Evolutionary conservation across 2,797 vertebrate genomes (phyloP).

Genomic region (Danio choprae): DNA sequence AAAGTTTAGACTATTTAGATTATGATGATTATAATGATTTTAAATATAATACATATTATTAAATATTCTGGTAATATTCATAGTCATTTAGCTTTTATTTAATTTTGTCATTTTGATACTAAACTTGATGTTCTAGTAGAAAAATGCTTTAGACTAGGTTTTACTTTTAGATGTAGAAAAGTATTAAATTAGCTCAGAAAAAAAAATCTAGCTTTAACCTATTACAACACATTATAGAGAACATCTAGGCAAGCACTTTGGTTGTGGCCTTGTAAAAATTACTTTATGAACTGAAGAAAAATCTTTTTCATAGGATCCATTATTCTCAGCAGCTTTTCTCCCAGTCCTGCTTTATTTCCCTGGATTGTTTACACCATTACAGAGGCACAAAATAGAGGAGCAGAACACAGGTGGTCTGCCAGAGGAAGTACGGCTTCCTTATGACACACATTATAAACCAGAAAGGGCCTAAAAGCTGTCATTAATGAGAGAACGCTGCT

Average conservation of each 20-base stretch:
- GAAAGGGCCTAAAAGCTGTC: constrained; percentile 17
- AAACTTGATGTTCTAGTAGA: too few relatives aligned
- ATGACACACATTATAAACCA: neutral
- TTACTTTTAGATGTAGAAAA: too few relatives aligned
- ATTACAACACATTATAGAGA: neutral
- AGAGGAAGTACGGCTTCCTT: neutral
- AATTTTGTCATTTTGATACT: too few relatives aligned
- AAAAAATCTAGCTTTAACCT: constrained; percentile 5
- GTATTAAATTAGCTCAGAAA: too few relatives aligned
- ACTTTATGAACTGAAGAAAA: neutral
- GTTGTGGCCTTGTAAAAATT: neutral
- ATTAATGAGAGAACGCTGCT: neutral
- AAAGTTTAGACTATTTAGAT: too few relatives aligned
- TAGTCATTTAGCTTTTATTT: too few relatives aligned
- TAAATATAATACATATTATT: too few relatives aligned
- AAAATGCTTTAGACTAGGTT: too few relatives aligned
- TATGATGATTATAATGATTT: too few relatives aligned
- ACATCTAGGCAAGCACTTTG: neutral
- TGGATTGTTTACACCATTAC: too few relatives aligned
- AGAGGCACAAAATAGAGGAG: too few relatives aligned
- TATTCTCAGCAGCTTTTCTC: neutral
- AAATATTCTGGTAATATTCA: too few relatives aligned
- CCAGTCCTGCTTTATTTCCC: neutral
- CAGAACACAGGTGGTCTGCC: neutral
- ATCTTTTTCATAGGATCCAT: neutral